Evolutionary conservation across 2,797 vertebrate genomes (phyloP).

Genomic region (Chelonia mydas): DNA sequence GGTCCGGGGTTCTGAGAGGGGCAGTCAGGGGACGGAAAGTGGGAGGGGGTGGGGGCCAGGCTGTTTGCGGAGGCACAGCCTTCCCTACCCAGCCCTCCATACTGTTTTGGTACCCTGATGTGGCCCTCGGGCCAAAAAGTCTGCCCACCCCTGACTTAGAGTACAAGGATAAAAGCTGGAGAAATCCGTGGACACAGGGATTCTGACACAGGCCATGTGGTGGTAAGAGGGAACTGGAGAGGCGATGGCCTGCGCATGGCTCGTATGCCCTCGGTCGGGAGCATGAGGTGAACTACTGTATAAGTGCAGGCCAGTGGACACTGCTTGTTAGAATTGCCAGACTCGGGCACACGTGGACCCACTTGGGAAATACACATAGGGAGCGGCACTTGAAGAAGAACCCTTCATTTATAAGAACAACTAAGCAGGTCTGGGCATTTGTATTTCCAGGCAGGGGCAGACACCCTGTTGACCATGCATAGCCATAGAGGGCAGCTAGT

Average conservation of each 20-base stretch:
- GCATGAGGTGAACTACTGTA: neutral
- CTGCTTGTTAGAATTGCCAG: neutral
- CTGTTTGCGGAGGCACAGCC: no score
- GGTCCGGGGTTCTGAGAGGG: no score
- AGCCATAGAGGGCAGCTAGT: neutral
- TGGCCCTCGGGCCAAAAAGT: no score
- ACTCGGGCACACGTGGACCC: neutral
- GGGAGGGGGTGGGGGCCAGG: no score
- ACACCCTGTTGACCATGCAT: neutral
- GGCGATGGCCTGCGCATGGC: no score
- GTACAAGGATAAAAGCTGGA: neutral
- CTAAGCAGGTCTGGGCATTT: neutral
- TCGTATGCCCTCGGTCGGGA: neutral
- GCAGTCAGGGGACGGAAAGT: no score
- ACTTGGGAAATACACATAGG: neutral
- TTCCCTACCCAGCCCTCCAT: no score
- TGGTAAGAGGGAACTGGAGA: neutral
- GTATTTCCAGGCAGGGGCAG: neutral
- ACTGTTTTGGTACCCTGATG: no score
- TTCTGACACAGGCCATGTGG: neutral
- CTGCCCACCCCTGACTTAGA: neutral
- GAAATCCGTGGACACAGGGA: neutral
- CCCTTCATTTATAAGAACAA: neutral
- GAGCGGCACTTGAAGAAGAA: neutral
- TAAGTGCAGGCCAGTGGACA: neutral